Evolutionary conservation across 2,888 invertebrate species (phyloP).

Genomic region (Barypeithes pellucidus): DNA sequence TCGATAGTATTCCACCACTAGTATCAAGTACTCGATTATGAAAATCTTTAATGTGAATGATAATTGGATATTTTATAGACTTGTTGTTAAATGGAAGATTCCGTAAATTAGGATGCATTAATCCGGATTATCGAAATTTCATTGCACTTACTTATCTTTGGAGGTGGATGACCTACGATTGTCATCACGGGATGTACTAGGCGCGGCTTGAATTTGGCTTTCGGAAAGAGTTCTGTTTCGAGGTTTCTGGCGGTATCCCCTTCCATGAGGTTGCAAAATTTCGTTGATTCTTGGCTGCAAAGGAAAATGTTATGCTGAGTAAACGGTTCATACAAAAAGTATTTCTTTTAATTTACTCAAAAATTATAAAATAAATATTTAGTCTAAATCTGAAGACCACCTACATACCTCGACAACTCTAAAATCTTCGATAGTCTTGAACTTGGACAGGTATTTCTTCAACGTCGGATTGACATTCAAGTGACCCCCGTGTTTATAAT

Average conservation of each 20-base stretch:
- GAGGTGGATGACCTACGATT: slow-evolving; percentile 54
- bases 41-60: too few relatives aligned
- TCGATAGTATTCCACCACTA: too few relatives aligned
- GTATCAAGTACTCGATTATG: too few relatives aligned
- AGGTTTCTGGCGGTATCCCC: slow-evolving; percentile 71
- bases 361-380: background rate
- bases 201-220: slow-evolving; percentile 68
- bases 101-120: too few relatives aligned
- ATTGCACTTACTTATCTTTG: slow-evolving; percentile 59
- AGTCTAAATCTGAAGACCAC: background rate
- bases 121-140: too few relatives aligned
- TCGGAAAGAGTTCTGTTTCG: slow-evolving; percentile 81
- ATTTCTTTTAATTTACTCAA: too few relatives aligned
- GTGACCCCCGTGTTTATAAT: slow-evolving; percentile 87
- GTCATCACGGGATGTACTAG: slow-evolving; percentile 59
- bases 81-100: too few relatives aligned
- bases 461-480: slow-evolving; percentile 84
- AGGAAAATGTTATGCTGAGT: slow-evolving; percentile 50
- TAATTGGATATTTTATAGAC: too few relatives aligned
- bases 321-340: too few relatives aligned
- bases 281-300: slow-evolving; percentile 78
- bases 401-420: slow-evolving; percentile 81
- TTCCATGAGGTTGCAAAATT: slow-evolving; percentile 71
- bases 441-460: slow-evolving; percentile 82
- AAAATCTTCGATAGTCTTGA: slow-evolving; percentile 93